Percentiles rank a stretch among this genome's conserved stretches.
phyloP scores from a whole-genome alignment of 2,888 invertebrate species.

The Crossocerus cetratus region DNA sequence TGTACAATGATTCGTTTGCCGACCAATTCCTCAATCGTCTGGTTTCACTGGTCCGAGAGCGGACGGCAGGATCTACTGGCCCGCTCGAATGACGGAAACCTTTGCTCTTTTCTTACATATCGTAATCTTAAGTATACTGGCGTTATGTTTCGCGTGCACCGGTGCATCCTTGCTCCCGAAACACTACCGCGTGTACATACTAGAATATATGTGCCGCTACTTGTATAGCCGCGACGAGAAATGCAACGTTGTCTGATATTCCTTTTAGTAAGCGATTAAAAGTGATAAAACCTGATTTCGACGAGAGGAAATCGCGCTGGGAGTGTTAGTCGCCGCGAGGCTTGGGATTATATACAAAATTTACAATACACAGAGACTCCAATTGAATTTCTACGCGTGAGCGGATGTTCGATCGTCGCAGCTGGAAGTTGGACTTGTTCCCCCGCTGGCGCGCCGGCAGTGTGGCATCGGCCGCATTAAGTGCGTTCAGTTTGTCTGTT shows the following conservation, averaged over 20 bases:
- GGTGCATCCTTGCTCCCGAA: constrained; percentile 1
- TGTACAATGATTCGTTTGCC: constrained; percentile 58
- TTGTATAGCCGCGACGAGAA: background rate
- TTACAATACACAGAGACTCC: constrained; percentile 6
- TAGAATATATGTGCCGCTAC: background rate
- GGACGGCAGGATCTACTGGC: no score
- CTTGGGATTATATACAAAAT: constrained; percentile 24
- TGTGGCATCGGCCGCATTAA: constrained; percentile 6
- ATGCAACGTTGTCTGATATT: constrained; percentile 5
- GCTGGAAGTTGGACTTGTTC: constrained; percentile 7
- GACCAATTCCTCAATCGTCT: constrained; percentile 28
- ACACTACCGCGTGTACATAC: no score
- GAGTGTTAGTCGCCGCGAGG: no score
- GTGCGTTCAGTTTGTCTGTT: constrained; percentile 3
- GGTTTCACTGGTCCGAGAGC: no score
- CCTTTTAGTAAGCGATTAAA: no score
- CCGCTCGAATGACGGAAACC: no score
- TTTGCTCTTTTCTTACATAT: constrained; percentile 1
- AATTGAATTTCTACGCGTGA: background rate
- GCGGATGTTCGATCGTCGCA: constrained; percentile 1
- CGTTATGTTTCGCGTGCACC: constrained; percentile 4
- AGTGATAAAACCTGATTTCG: no score
- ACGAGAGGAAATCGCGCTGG: no score
- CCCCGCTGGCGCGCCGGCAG: constrained; percentile 13
- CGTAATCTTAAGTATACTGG: constrained; percentile 9